These are phyloP conservation scores for Lamellibrachia satsuma DNA, from an alignment of 2,888 invertebrate species.

Conservation along the genomic window DNA sequence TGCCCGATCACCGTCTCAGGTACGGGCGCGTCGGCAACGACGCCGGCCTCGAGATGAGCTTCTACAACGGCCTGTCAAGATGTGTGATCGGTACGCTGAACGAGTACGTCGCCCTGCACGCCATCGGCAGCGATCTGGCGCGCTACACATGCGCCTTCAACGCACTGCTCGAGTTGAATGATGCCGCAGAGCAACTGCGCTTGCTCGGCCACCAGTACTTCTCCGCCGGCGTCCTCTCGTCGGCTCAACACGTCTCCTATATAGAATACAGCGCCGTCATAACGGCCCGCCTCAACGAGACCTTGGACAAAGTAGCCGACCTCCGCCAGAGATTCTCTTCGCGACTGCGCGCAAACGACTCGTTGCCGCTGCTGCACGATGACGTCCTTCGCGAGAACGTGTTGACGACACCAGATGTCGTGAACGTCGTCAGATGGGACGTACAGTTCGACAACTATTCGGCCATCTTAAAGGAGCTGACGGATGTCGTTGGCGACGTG, in stretches of 20 bases:
- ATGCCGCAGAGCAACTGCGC: not conserved
- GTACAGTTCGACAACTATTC: not conserved
- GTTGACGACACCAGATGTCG: not conserved
- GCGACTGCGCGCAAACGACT: not conserved
- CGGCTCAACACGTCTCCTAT: not conserved
- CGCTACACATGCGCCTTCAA: constrained; percentile 17
- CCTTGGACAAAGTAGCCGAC: not conserved
- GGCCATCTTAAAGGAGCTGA: not conserved
- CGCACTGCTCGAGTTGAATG: not conserved
- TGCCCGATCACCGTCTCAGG: not conserved
- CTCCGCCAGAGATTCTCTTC: not conserved
- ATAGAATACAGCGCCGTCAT: constrained; percentile 10
- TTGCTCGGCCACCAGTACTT: not conserved
- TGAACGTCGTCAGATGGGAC: not conserved
- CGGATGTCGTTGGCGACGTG: not conserved
- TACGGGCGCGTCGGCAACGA: not conserved
- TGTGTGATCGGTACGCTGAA: not conserved
- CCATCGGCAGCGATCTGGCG: constrained; percentile 12
- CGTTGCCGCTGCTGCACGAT: not conserved
- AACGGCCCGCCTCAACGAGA: constrained; percentile 10
- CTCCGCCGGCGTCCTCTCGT: not conserved
- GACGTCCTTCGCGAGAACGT: not conserved
- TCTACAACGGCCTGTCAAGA: not conserved
- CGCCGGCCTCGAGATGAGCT: not conserved
- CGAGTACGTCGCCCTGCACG: constrained; percentile 13